Evolutionary conservation across 2,113 vertebrate species (phyloP).

Genomic region (Urocolius indicus): DNA sequence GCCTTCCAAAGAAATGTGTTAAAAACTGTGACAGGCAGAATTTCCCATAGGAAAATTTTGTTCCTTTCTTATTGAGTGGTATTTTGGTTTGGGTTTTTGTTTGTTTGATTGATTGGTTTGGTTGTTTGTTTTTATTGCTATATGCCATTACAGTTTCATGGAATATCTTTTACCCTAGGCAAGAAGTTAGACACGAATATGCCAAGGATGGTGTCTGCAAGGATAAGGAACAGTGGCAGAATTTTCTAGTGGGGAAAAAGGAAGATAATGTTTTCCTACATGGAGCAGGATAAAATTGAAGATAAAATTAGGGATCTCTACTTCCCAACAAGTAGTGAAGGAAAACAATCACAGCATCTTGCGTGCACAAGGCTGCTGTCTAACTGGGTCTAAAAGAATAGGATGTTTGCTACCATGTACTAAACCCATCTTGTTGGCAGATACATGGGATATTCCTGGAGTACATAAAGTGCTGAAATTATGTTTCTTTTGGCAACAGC

Average conservation of each 20-base stretch:
- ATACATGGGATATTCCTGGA: neutral
- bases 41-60: neutral
- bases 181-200: neutral
- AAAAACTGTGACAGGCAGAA: neutral
- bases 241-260: neutral
- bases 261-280: neutral
- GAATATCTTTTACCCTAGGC: neutral
- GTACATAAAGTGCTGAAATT: neutral
- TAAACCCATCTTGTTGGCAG: neutral
- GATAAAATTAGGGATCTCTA: neutral
- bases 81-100: neutral
- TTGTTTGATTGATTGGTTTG: neutral
- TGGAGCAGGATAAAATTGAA: neutral
- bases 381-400: neutral
- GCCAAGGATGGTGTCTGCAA: neutral
- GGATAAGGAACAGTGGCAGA: neutral
- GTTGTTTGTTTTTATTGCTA: neutral
- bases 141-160: neutral
- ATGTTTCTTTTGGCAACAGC: neutral
- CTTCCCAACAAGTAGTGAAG: neutral
- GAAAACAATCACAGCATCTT: neutral
- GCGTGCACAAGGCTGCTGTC: neutral
- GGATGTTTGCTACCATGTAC: neutral
- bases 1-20: neutral
- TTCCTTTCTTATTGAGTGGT: neutral